Evolutionary conservation across 1,140 invertebrate genomes (phyloP).

Genomic region (Drosophila guanche): DNA sequence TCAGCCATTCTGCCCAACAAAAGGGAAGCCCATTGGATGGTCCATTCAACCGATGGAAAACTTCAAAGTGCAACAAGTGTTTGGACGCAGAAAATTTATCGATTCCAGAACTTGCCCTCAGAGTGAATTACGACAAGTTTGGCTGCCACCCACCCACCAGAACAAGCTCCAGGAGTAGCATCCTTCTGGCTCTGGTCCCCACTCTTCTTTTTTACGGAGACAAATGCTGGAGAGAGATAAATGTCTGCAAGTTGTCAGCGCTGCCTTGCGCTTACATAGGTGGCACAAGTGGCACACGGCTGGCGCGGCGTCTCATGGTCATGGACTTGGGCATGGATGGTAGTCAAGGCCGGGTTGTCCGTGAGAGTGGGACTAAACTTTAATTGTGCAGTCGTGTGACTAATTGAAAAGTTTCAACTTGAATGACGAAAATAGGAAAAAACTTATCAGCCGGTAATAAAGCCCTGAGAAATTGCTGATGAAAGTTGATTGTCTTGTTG

Average conservation of each 20-base stretch:
- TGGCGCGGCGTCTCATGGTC: neutral
- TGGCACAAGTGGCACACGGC: constrained; percentile 4
- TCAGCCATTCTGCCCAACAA: neutral
- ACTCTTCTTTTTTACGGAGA: constrained; percentile 28
- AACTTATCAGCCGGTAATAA: constrained; percentile 28
- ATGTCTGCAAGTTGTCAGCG: constrained; percentile 52
- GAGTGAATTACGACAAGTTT: constrained; percentile 78
- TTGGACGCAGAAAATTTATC: constrained; percentile 69
- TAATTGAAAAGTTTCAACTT: constrained; percentile 78
- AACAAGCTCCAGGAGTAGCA: constrained; percentile 5
- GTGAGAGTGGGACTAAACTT: constrained; percentile 48
- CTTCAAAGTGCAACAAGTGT: constrained; percentile 68
- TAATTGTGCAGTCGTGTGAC: constrained; percentile 75
- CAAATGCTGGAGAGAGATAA: constrained; percentile 39
- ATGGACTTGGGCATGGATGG: neutral
- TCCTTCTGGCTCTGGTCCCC: constrained; percentile 21
- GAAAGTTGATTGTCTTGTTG: constrained; percentile 53
- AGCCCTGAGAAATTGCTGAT: constrained; percentile 37
- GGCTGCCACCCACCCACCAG: neutral
- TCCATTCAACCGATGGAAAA: constrained; percentile 28
- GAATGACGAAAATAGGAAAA: constrained; percentile 54
- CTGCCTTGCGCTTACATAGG: constrained; percentile 15
- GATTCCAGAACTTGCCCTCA: constrained; percentile 67
- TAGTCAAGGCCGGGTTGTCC: too few species aligned
- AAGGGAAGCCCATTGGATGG: constrained; percentile 4